Conservation (phyloP, 92 coral and sea anemone species). For the Metridium senile region DNA sequence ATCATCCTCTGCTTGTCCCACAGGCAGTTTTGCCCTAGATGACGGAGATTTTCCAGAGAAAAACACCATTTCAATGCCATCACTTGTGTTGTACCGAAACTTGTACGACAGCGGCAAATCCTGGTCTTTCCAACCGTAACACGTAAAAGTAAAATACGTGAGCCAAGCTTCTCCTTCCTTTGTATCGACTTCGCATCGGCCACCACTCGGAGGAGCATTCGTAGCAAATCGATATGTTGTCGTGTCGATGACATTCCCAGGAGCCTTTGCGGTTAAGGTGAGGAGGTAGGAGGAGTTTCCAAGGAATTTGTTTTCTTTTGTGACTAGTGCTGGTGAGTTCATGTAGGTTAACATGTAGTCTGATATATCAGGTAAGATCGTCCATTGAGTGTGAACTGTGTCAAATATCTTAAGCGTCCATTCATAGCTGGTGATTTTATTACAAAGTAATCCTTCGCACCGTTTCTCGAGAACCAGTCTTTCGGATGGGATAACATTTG, state of each 20-base stretch:
- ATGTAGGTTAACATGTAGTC: conserved; percentile 61
- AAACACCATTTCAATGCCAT: conserved; percentile 76
- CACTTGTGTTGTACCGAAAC: conserved; percentile 72
- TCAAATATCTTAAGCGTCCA: conserved; percentile 52
- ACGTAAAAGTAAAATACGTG: conserved; percentile 58
- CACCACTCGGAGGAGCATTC: conserved; percentile 74
- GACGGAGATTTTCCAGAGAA: conserved; percentile 47
- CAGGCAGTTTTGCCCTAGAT: conserved; percentile 63
- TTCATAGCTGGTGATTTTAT: conserved; percentile 37
- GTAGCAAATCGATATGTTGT: conserved; percentile 58
- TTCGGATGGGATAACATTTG: conserved; percentile 62
- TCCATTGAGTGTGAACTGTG: conserved; percentile 39
- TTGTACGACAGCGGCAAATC: conserved; percentile 68
- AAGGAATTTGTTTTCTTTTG: conserved; percentile 46
- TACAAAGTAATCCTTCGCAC: conserved; percentile 68
- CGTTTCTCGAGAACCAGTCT: conserved; percentile 59
- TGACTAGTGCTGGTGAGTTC: conserved; percentile 77
- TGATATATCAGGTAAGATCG: conserved; percentile 40
- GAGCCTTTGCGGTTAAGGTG: conserved; percentile 50
- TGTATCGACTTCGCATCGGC: conserved; percentile 60
- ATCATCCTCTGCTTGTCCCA: conserved; percentile 56
- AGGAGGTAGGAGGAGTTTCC: conserved; percentile 74
- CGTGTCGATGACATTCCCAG: conserved; percentile 45
- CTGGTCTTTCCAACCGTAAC: conserved; percentile 78
- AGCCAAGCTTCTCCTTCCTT: conserved; percentile 71